Conservation (phyloP, 2,888 invertebrate species). For the Drosophila cyrtoloma region DNA sequence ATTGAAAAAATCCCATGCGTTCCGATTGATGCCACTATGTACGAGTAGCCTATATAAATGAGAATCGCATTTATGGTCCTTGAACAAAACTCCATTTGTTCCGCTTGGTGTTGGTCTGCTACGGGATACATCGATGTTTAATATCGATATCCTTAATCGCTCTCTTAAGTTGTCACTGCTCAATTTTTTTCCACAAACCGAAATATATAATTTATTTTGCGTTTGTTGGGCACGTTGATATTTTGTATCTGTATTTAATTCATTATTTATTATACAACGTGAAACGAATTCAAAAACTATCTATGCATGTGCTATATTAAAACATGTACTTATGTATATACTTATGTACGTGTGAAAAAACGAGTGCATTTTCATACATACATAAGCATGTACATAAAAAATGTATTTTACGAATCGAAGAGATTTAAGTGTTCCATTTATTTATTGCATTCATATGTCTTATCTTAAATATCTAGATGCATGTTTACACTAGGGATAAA, state of each 20-base stretch:
- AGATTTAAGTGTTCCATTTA: neutral
- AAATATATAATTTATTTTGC: neutral
- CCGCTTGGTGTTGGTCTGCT: neutral
- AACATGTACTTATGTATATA: neutral
- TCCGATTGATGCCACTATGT: neutral
- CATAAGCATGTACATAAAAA: conserved; percentile 3
- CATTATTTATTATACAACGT: neutral
- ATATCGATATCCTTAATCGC: neutral
- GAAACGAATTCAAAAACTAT: neutral
- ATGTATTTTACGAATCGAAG: neutral
- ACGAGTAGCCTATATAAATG: too few relatives aligned
- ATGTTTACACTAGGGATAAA: neutral
- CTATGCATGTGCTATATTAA: neutral
- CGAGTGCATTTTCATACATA: conserved; percentile 1
- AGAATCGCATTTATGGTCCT: neutral
- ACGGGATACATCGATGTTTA: neutral
- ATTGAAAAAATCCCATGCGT: neutral
- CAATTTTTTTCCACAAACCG: neutral
- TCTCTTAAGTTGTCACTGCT: neutral
- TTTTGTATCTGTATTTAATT: neutral
- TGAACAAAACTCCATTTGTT: neutral
- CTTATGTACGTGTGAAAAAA: conserved; percentile 4
- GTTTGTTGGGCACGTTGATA: neutral
- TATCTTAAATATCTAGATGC: neutral
- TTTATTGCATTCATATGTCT: neutral